These are phyloP conservation scores for Boleophthalmus pectinirostris DNA, from an alignment of 2,113 vertebrate genomes.

Conservation along the genomic window DNA sequence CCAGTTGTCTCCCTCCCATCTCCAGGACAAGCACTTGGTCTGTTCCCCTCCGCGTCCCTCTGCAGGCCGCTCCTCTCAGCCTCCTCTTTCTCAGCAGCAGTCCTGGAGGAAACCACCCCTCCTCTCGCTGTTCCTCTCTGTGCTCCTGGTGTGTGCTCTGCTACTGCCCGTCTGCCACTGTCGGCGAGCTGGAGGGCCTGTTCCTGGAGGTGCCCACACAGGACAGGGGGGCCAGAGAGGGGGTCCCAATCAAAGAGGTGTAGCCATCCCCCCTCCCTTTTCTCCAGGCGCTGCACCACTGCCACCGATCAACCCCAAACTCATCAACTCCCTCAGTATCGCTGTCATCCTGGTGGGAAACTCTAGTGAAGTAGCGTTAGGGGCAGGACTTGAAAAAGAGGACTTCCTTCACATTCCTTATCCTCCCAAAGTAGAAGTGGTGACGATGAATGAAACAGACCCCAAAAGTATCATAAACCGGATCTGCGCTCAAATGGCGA, in stretches of 20 bases:
- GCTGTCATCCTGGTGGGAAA: slow-evolving; percentile 97
- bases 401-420: slow-evolving; percentile 96
- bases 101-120: slow-evolving; percentile 45
- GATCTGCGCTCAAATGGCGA: slow-evolving; percentile 95
- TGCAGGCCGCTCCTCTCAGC: slow-evolving; percentile 24
- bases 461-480: slow-evolving; percentile 98
- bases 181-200: slow-evolving; percentile 59
- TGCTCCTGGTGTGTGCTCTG: slow-evolving; percentile 53
- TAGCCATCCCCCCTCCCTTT: slow-evolving; percentile 73
- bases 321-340: slow-evolving; percentile 85
- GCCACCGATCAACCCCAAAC: slow-evolving; percentile 69
- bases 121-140: slow-evolving; percentile 49
- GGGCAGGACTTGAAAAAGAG: slow-evolving; percentile 95
- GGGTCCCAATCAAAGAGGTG: slow-evolving; percentile 65
- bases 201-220: slow-evolving; percentile 52
- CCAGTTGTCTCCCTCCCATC: slow-evolving; percentile 68
- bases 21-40: slow-evolving; percentile 66
- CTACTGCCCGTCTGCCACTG: slow-evolving; percentile 73
- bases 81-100: slow-evolving; percentile 20
- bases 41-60: slow-evolving; percentile 32
- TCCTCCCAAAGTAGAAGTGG: slow-evolving; percentile 93
- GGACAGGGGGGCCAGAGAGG: slow-evolving; percentile 48
- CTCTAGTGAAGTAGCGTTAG: slow-evolving; percentile 94
- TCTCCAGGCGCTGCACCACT: slow-evolving; percentile 54
- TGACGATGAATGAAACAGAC: slow-evolving; percentile 98